Percentiles rank a stretch among this genome's conserved stretches.
These are phyloP conservation scores for Cryptoprocta ferox DNA, from an alignment of 2,797 vertebrate genomes.

Conservation along the genomic window DNA sequence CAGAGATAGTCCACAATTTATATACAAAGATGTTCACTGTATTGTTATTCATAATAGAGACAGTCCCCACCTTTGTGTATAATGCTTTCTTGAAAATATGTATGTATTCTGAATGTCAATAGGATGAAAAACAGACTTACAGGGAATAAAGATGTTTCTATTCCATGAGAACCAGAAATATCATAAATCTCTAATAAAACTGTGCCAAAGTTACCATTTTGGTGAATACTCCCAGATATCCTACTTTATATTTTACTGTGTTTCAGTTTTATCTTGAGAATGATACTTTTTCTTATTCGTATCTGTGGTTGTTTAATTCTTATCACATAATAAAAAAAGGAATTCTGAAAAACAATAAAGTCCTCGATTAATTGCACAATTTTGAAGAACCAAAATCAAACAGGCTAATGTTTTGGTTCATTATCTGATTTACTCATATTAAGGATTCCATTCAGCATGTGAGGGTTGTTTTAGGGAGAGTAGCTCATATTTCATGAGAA, in stretches of 20 bases:
- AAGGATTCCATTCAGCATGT: neutral
- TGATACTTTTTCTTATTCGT: neutral
- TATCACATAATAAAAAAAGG: neutral
- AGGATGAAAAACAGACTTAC: neutral
- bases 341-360: neutral
- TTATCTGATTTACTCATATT: neutral
- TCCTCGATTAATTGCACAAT: neutral
- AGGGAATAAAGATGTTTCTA: neutral
- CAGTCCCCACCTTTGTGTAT: neutral
- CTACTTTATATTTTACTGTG: neutral
- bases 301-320: neutral
- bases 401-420: neutral
- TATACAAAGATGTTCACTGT: neutral
- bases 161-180: neutral
- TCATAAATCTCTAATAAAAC: neutral
- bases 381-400: neutral
- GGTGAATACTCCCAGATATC: constrained; percentile 12
- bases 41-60: constrained; percentile 27
- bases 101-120: neutral
- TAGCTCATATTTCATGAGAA: neutral
- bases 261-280: neutral
- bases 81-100: constrained; percentile 1
- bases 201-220: neutral
- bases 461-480: neutral
- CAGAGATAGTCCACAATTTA: neutral